Percentiles rank a stretch among this genome's conserved stretches.
Evolutionary conservation across 2,113 vertebrate genomes (phyloP).

Genomic region (Urocitellus parryii): DNA sequence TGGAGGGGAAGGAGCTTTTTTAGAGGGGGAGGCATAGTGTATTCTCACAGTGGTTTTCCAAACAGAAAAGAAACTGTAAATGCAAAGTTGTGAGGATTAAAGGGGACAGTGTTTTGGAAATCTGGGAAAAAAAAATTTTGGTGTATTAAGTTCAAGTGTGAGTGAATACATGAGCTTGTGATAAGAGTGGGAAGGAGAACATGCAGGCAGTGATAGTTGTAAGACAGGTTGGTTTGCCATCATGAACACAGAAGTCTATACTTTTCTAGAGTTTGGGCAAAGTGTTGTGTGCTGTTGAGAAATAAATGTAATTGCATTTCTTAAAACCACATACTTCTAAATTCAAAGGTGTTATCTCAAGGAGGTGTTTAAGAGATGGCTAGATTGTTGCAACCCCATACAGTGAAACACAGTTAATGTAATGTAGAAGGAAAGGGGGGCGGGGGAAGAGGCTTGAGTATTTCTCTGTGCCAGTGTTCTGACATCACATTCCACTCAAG

Average conservation of each 20-base stretch:
- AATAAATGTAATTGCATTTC: not conserved
- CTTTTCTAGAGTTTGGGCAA: not conserved
- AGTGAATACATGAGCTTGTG: too few relatives aligned
- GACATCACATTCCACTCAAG: not conserved
- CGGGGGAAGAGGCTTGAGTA: not conserved
- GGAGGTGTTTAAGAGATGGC: slow-evolving; percentile 34
- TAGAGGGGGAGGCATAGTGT: not conserved
- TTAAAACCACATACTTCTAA: slow-evolving; percentile 27
- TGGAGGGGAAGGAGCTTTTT: not conserved
- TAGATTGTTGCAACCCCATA: not conserved
- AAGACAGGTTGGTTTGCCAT: not conserved
- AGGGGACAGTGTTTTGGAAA: not conserved
- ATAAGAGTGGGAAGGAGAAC: not conserved
- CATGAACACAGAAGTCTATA: not conserved
- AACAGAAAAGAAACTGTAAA: not conserved
- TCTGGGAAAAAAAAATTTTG: not conserved
- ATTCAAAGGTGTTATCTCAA: not conserved
- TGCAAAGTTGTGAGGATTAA: not conserved
- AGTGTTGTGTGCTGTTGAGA: not conserved
- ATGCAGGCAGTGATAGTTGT: not conserved
- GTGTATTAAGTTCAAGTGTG: not conserved
- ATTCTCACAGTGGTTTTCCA: not conserved
- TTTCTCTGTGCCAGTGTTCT: not conserved
- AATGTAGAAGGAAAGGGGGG: slow-evolving; percentile 25
- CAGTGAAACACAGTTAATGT: slow-evolving; percentile 7